A percentile compares a stretch with the other conserved stretches of the same genome.
Evolutionary conservation across 1,140 invertebrate genomes (phyloP).

Genomic region (Octopus bimaculoides): DNA sequence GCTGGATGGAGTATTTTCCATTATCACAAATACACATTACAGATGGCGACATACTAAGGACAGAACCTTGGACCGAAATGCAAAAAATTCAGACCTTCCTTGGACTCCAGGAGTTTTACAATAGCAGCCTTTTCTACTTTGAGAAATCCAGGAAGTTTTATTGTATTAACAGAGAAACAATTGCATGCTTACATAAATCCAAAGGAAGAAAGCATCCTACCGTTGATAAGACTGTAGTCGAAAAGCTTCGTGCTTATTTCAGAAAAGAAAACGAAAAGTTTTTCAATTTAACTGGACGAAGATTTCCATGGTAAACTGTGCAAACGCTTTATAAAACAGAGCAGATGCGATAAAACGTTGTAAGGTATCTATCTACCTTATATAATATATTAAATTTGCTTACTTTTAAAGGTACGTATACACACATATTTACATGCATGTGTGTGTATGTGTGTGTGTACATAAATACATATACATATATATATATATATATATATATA

Average conservation of each 20-base stretch:
- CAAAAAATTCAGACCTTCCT: slow-evolving; percentile 79
- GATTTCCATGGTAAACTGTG: slow-evolving; percentile 12
- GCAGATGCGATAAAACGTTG: not conserved
- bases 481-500: not conserved
- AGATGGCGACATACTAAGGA: slow-evolving; percentile 78
- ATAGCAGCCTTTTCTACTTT: slow-evolving; percentile 69
- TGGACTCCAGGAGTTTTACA: slow-evolving; percentile 76
- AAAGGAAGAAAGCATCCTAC: slow-evolving; percentile 52
- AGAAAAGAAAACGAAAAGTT: slow-evolving; percentile 44
- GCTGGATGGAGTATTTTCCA: slow-evolving; percentile 77
- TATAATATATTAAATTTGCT: not conserved
- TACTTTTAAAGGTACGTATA: not conserved
- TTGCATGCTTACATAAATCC: slow-evolving; percentile 46
- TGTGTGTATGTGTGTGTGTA: not conserved
- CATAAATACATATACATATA: not conserved
- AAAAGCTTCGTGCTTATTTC: slow-evolving; percentile 49
- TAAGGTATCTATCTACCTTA: not conserved
- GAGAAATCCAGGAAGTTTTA: slow-evolving; percentile 51
- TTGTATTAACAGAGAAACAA: slow-evolving; percentile 33
- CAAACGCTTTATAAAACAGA: not conserved
- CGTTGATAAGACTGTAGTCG: slow-evolving; percentile 39
- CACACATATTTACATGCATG: not conserved
- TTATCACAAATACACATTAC: slow-evolving; percentile 78
- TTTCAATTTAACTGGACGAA: slow-evolving; percentile 21
- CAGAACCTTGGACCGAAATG: slow-evolving; percentile 79